Conservation (phyloP, 2,888 invertebrate genomes). For the Atethmia centrago region DNA sequence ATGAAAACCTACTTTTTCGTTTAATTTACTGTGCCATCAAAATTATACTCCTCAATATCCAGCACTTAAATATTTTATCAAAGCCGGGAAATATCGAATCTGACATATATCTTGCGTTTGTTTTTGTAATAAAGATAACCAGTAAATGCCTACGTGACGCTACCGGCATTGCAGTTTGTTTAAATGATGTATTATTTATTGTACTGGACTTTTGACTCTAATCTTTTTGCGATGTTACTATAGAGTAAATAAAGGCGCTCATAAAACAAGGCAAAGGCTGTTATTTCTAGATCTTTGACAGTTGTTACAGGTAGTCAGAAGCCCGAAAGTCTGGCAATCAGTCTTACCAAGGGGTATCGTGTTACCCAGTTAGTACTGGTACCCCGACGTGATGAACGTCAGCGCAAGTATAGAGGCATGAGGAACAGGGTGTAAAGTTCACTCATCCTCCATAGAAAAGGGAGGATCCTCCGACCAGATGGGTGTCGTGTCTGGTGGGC, state of each 20-base stretch:
- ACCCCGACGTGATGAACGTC: too few species aligned
- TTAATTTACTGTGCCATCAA: not conserved
- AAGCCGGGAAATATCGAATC: slow-evolving; percentile 19
- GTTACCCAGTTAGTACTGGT: too few species aligned
- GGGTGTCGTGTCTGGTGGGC: too few species aligned
- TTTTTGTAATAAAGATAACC: slow-evolving; percentile 33
- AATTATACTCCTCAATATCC: not conserved
- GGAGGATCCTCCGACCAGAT: too few species aligned
- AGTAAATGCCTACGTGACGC: slow-evolving; percentile 53
- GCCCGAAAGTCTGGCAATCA: not conserved
- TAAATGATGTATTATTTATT: slow-evolving; percentile 8
- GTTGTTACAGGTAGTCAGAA: too few species aligned
- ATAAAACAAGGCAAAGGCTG: not conserved
- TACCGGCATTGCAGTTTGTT: slow-evolving; percentile 50
- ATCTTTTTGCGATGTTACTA: slow-evolving; percentile 16
- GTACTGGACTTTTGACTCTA: slow-evolving; percentile 39
- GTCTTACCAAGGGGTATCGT: too few species aligned
- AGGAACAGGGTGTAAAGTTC: too few species aligned
- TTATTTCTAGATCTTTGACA: not conserved
- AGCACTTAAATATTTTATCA: slow-evolving; percentile 52
- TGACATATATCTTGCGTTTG: slow-evolving; percentile 34
- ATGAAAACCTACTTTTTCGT: not conserved
- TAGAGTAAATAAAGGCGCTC: not conserved
- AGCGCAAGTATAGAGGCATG: too few species aligned
- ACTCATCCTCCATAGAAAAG: too few species aligned